phyloP scores from a whole-genome alignment of 2,113 vertebrate species.

The Malaclemys terrapin region DNA sequence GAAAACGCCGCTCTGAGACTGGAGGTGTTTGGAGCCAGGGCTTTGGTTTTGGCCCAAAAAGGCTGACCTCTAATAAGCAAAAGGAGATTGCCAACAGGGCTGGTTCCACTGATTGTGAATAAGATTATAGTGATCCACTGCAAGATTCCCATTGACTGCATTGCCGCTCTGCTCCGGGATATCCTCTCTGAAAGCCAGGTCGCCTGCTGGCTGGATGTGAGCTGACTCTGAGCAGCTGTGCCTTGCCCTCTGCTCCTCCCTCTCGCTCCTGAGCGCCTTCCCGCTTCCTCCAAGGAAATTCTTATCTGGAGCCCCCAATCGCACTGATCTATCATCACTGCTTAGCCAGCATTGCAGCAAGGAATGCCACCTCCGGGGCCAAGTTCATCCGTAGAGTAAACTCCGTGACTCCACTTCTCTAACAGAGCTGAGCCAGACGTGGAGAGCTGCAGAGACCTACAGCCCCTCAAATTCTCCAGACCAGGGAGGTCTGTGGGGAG shows the following conservation, averaged over 20 bases:
- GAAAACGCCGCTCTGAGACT: not conserved
- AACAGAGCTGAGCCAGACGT: not conserved
- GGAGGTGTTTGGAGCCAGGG: not conserved
- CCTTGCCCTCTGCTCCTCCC: slow-evolving; percentile 72
- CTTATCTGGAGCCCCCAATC: not conserved
- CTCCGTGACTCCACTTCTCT: not conserved
- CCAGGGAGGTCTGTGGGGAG: not conserved
- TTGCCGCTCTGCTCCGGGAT: not conserved
- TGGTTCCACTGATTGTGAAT: too few relatives aligned
- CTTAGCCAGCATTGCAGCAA: not conserved
- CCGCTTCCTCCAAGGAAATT: not conserved
- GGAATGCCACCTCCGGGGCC: not conserved
- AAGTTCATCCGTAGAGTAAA: not conserved
- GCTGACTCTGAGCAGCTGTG: not conserved
- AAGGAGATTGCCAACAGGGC: not conserved
- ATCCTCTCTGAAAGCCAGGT: not conserved
- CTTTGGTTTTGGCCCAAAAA: not conserved
- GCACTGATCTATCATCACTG: not conserved
- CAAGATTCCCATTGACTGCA: not conserved
- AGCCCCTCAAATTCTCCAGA: not conserved
- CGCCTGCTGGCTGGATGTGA: not conserved
- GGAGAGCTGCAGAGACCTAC: not conserved
- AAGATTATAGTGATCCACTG: not conserved
- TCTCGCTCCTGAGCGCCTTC: slow-evolving; percentile 63
- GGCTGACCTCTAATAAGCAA: not conserved